Base-by-base conservation (phyloP, 2,888 invertebrate genomes). In the Boloria selene region DNA sequence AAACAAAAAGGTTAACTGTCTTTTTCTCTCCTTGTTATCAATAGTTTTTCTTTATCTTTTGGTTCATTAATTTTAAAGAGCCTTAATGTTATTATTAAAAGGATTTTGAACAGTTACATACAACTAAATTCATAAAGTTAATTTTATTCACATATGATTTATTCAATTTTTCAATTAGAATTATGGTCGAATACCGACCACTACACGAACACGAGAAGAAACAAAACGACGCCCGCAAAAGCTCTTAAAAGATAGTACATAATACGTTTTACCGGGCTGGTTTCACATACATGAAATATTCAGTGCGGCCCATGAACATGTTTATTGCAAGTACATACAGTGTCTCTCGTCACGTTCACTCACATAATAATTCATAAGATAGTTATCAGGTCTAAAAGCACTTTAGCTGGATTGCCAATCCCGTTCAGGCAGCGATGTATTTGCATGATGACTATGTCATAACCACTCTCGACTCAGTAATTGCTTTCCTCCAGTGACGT, bases 361-460 rank as follows among this genome's bases (percentile, higher is more conserved):
- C 52, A 61, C 51, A 67, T 60, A 58, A 79, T 79, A 81, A 84
- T 86, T 84, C 81, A 84, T 83, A 84, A 85, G 84, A 83, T 83
- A 84, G 84, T 85, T 84, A 86, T 83, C 77, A 78, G 74, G 74
- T 77, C 79, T 83, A 80, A 84, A 84, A 83, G 84, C 87, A 82
- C 85, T 88, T 80, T 73, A 77, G 75, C 78, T 67, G 77, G 81
- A 88, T 86, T 87, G 86, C 77, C 85, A 86, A 87, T 86, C 78
- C 79, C 76, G 70, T 76, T 73, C 73, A 76, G 69, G 74, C 56
- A 69, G 53, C 73, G 72, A 80, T 78, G 77, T 83, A 85, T 86
- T 85, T 86, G 83, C 83, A 80, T 83, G 80, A 81, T 79, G 81
- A 78, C 73, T 79, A 77, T 80, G 81, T 83, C 83, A 83, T 81